Conservation (phyloP, 2,888 invertebrate genomes). For the Pachycephus smyrnensis region DNA sequence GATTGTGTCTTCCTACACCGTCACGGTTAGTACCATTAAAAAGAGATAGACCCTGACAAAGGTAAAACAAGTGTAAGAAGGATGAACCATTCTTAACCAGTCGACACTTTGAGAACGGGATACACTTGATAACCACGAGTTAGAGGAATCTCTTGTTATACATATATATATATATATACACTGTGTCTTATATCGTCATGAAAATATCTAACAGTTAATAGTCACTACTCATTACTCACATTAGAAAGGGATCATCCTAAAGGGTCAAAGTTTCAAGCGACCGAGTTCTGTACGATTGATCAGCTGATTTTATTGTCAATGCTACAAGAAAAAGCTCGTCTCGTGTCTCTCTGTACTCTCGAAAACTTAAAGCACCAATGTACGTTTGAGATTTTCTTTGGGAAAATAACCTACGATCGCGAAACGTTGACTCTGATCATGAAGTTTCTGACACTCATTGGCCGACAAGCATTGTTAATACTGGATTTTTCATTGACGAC, state of each 20-base stretch:
- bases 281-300: not conserved
- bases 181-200: not conserved
- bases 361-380: not conserved
- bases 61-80: not conserved
- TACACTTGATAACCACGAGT: not conserved
- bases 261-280: not conserved
- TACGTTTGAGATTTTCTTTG: not conserved
- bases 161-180: not conserved
- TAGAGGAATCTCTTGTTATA: not conserved
- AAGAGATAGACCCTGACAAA: conserved; percentile 23
- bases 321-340: not conserved
- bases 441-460: not conserved
- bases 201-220: not conserved
- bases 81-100: not conserved
- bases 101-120: not conserved
- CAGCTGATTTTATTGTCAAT: not conserved
- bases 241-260: not conserved
- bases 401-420: not conserved
- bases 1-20: conserved; percentile 78
- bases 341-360: not conserved
- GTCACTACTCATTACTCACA: not conserved
- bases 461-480: not conserved
- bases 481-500: not conserved
- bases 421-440: conserved; percentile 10
- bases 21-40: conserved; percentile 78